A percentile compares a stretch with the other conserved stretches of the same genome.
phyloP scores from a whole-genome alignment of 2,113 vertebrate genomes.

The Vidua chalybeata region DNA sequence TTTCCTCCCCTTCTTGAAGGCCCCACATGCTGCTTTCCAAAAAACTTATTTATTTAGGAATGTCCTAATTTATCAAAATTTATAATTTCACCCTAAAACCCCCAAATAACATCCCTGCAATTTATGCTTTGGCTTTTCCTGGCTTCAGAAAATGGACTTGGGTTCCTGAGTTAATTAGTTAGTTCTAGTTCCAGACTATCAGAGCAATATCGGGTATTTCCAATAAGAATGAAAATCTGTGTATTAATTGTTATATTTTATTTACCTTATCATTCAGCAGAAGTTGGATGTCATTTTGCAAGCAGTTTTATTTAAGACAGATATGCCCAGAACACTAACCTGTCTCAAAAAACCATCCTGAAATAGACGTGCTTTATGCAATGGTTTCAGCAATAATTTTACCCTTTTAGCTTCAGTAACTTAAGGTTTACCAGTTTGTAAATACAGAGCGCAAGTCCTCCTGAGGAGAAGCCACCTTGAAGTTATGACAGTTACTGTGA shows the following conservation, averaged over 20 bases:
- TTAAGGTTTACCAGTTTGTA: neutral
- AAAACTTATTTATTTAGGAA: neutral
- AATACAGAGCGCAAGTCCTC: neutral
- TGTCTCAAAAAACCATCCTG: neutral
- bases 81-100: neutral
- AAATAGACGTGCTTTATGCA: neutral
- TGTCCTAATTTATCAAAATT: neutral
- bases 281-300: neutral
- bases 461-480: neutral
- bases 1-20: neutral
- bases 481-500: neutral
- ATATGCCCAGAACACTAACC: fast-evolving
- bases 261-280: neutral
- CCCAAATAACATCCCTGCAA: neutral
- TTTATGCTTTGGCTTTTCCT: neutral
- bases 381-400: neutral
- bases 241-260: neutral
- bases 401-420: neutral
- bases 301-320: neutral
- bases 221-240: neutral
- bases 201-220: neutral
- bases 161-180: neutral
- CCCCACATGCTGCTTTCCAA: neutral
- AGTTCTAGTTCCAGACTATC: neutral
- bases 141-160: neutral